Conservation (phyloP, 35 echinoderm and acorn worm genomes). For the Hemicentrotus pulcherrimus region DNA sequence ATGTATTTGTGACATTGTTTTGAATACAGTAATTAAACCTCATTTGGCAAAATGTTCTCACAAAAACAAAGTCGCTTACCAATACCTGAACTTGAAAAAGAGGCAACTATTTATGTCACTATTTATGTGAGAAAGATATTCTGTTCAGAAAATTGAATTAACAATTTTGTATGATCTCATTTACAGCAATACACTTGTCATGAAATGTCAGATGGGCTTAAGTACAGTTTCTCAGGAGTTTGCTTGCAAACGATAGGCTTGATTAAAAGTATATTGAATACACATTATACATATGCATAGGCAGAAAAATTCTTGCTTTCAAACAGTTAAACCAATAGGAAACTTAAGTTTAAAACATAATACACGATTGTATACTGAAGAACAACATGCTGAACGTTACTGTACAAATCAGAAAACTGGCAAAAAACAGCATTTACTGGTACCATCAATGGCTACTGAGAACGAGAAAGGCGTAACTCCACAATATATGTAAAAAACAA, state of each 20-base stretch:
- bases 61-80: not conserved
- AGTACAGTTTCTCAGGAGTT: too few relatives aligned
- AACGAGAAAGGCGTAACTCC: not conserved
- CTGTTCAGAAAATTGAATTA: too few relatives aligned
- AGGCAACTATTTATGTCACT: not conserved
- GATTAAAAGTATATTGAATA: not conserved
- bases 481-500: not conserved
- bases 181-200: too few relatives aligned
- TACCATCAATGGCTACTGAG: not conserved
- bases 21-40: not conserved
- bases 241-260: not conserved
- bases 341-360: not conserved
- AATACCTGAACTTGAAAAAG: not conserved
- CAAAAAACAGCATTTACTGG: not conserved
- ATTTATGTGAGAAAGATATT: not conserved
- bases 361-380: not conserved
- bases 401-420: not conserved
- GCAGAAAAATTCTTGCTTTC: not conserved
- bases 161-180: too few relatives aligned
- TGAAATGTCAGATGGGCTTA: too few relatives aligned
- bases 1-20: not conserved
- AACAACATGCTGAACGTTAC: not conserved
- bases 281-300: not conserved
- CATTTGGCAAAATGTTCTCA: not conserved
- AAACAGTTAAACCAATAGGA: not conserved